These are phyloP conservation scores for Pseudanteris insignis DNA, from an alignment of 2,888 invertebrate species.

Conservation along the genomic window DNA sequence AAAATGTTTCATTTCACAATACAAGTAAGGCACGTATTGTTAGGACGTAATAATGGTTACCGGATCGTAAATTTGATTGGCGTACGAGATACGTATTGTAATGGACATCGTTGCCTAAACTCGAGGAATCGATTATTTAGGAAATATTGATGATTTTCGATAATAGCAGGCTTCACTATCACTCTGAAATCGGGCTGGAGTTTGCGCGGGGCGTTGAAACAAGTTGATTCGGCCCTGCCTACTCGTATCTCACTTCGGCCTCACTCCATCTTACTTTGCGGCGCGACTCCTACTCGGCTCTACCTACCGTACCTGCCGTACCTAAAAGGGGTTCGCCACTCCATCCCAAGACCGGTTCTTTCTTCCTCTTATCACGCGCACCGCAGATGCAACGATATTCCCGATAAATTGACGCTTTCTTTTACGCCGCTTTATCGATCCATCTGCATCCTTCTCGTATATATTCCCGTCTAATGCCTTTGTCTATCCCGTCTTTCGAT, in stretches of 20 bases:
- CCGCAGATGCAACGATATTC: constrained; percentile 39
- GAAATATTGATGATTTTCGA: constrained; percentile 44
- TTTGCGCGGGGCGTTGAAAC: constrained; percentile 43
- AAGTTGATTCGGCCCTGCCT: constrained; percentile 44
- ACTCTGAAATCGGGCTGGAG: constrained; percentile 27
- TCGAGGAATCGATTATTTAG: constrained; percentile 35
- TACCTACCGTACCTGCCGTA: constrained; percentile 37
- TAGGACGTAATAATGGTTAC: constrained; percentile 29
- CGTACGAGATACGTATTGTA: constrained; percentile 29
- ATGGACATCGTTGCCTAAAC: constrained; percentile 33
- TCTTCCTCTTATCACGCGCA: constrained; percentile 39
- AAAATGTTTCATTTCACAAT: too few species aligned
- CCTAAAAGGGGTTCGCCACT: constrained; percentile 37
- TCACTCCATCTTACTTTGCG: constrained; percentile 8
- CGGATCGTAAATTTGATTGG: constrained; percentile 38
- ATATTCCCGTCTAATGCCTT: constrained; percentile 13
- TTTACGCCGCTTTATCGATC: constrained; percentile 26
- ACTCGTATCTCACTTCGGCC: constrained; percentile 23
- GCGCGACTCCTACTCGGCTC: constrained; percentile 37
- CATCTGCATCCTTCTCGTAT: constrained; percentile 9
- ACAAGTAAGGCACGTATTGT: constrained; percentile 30
- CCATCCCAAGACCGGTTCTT: constrained; percentile 39
- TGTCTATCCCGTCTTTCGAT: constrained; percentile 1
- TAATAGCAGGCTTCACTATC: constrained; percentile 42
- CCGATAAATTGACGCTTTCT: constrained; percentile 43